phyloP scores from a whole-genome alignment of 2,797 vertebrate genomes.

The Channa striata region DNA sequence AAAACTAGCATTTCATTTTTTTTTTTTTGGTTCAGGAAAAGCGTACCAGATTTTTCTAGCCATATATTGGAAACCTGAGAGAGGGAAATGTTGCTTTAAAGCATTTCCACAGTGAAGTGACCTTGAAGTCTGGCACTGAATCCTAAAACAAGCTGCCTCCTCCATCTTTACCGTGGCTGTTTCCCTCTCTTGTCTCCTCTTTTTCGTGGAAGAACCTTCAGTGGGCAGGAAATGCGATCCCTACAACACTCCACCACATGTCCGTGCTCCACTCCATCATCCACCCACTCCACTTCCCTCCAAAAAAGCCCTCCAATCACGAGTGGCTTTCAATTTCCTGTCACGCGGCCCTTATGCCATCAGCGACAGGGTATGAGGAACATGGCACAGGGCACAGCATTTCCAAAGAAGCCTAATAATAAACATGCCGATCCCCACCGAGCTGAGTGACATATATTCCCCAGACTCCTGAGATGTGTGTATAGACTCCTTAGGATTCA shows the following conservation, averaged over 20 bases:
- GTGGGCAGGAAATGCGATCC: slow-evolving; percentile 46
- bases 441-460: slow-evolving; percentile 67
- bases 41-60: too few relatives aligned
- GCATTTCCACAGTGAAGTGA: slow-evolving; percentile 34
- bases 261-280: slow-evolving; percentile 46
- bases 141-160: slow-evolving; percentile 37
- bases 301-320: slow-evolving; percentile 63
- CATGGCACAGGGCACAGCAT: slow-evolving; percentile 51
- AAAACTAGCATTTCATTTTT: not conserved
- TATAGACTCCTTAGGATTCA: slow-evolving; percentile 46
- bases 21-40: slow-evolving; percentile 4
- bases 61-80: not conserved
- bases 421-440: slow-evolving; percentile 55
- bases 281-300: slow-evolving; percentile 47
- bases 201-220: slow-evolving; percentile 36
- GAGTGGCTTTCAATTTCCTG: slow-evolving; percentile 66
- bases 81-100: slow-evolving; percentile 32
- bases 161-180: slow-evolving; percentile 20
- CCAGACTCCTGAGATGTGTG: slow-evolving; percentile 47
- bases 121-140: slow-evolving; percentile 53
- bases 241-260: slow-evolving; percentile 37
- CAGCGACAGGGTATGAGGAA: slow-evolving; percentile 41
- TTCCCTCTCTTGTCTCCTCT: slow-evolving; percentile 5
- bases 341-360: slow-evolving; percentile 23
- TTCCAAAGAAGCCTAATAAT: slow-evolving; percentile 69